These are phyloP conservation scores for Morinoia aosen DNA, from an alignment of 2,888 invertebrate species.

Conservation along the genomic window DNA sequence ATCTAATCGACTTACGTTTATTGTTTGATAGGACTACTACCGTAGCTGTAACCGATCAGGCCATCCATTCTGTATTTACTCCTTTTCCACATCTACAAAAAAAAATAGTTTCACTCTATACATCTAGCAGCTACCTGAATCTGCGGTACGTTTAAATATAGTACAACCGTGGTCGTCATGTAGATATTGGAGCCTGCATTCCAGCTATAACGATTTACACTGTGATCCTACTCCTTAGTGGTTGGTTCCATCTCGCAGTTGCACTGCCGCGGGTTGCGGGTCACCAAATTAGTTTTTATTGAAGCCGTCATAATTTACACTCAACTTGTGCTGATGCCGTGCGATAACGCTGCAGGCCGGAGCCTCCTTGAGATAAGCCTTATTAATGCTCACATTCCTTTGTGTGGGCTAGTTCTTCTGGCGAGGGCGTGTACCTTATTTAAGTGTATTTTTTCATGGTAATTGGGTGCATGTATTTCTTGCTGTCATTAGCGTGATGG, in stretches of 20 bases:
- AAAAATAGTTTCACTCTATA: background rate
- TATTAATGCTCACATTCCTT: background rate
- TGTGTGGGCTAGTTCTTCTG: background rate
- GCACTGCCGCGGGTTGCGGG: background rate
- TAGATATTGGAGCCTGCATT: background rate
- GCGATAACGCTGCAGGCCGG: background rate
- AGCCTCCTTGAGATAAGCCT: background rate
- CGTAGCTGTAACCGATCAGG: background rate
- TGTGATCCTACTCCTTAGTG: background rate
- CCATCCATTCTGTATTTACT: background rate
- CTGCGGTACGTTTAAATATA: no score
- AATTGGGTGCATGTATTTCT: background rate
- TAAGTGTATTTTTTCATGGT: background rate
- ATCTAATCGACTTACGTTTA: background rate
- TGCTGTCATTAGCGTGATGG: background rate
- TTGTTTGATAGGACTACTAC: background rate
- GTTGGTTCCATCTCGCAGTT: background rate
- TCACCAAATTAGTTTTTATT: conserved; percentile 5
- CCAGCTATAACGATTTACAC: background rate
- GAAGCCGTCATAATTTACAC: background rate
- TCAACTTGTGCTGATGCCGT: background rate
- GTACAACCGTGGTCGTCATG: background rate
- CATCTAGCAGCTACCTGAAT: background rate
- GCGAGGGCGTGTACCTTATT: background rate
- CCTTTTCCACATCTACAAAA: no score